A percentile compares a stretch with the other conserved stretches of the same genome.
phyloP scores from a whole-genome alignment of 2,888 invertebrate genomes.

The Rhingia rostrata region DNA sequence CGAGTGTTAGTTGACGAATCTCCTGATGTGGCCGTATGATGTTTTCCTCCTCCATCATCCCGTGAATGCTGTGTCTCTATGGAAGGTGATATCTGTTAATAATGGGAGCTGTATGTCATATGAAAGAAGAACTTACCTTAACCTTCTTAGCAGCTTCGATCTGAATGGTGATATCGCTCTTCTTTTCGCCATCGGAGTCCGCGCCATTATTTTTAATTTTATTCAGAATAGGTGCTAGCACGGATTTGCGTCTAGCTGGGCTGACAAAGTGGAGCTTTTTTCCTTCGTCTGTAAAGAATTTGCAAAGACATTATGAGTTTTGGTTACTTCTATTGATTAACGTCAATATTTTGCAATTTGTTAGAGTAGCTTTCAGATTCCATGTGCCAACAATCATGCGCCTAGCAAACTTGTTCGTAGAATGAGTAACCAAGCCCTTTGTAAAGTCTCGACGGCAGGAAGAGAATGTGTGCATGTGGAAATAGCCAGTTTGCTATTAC shows the following conservation, averaged over 20 bases:
- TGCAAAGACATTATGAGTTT: background rate
- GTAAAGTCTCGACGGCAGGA: no score
- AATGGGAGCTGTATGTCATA: no score
- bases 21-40: conserved; percentile 94
- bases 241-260: conserved; percentile 81
- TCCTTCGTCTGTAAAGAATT: conserved; percentile 80
- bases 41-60: conserved; percentile 96
- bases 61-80: conserved; percentile 87
- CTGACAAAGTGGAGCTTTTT: conserved; percentile 82
- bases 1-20: conserved; percentile 84
- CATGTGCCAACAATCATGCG: no score
- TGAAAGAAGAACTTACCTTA: conserved; percentile 78
- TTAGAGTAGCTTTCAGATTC: no score
- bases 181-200: conserved; percentile 79
- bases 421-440: no score
- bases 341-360: background rate
- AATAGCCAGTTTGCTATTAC: no score
- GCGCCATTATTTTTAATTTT: conserved; percentile 81
- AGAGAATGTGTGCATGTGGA: no score
- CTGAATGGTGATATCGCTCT: conserved; percentile 79
- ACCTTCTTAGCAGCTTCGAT: conserved; percentile 82
- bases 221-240: conserved; percentile 81
- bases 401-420: no score
- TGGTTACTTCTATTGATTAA: background rate
- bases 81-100: background rate